Base-by-base conservation (phyloP, 2,888 invertebrate genomes). In the Acrocyrtus sp. region DNA sequence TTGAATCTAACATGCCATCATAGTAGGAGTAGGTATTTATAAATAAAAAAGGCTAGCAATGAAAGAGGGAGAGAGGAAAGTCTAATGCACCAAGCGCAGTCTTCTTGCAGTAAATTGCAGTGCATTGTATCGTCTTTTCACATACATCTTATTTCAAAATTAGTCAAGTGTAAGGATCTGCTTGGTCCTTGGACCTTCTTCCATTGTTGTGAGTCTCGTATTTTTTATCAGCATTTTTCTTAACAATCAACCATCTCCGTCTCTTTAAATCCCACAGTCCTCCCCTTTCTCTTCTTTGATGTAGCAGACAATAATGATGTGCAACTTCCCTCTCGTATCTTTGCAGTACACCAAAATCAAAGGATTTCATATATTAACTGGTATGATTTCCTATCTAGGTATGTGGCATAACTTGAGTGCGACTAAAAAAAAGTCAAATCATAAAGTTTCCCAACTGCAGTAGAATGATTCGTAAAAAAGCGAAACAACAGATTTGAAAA, bases 81-180 rank as follows among this genome's bases (percentile, higher is more conserved):
- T 34, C 6, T 12, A 8, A 34, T 34, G 34, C 34, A 34, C 34
- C n/a, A n/a, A n/a, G n/a, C 34, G 34, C 34, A 34, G n/a, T n/a
- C n/a, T n/a, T n/a, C n/a, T 34, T 34, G 34, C 34, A 34, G 5
- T 34, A 12, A 12, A 34, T 34, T 34, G 34, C 34, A 34, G 34
- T 34, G 34, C 5, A 34, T 12, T 34, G 34, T 12, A 12, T 34
- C 12, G 34, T 34, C 6, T 34, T 8, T 34, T 12, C 34, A 12
- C 12, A 34, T 12, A 34, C 34, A 12, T 34, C 34, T 12, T 34
- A 34, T 34, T 34, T 34, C 5, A 24, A 61, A 61, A 69, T 56
- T 61, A 69, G 61, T 68, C 58, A 60, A 68, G 68, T 68, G 68
- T 61, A 69, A 62, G 61, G 61, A 61, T 54, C 61, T 62, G 26